These are phyloP conservation scores for Mylabris phalerata DNA, from an alignment of 1,140 invertebrate genomes.

Conservation along the genomic window DNA sequence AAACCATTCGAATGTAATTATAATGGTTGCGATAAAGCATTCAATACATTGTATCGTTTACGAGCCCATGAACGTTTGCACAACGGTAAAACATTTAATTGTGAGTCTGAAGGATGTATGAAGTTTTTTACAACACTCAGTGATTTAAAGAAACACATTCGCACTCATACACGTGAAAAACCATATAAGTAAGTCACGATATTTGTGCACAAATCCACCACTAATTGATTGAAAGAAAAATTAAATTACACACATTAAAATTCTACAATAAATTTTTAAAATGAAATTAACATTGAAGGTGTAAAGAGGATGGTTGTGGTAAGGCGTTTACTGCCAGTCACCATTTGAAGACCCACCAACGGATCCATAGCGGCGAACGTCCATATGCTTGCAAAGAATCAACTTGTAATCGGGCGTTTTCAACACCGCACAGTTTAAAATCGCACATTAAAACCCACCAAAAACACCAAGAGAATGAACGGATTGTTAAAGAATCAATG, in stretches of 20 bases:
- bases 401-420: slow-evolving; percentile 66
- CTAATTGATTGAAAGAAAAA: no score
- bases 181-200: slow-evolving; percentile 72
- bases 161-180: slow-evolving; percentile 87
- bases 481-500: no score
- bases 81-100: slow-evolving; percentile 94
- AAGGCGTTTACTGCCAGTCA: slow-evolving; percentile 91
- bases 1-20: slow-evolving; percentile 80
- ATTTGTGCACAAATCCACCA: not conserved
- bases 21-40: slow-evolving; percentile 80
- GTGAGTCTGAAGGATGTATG: slow-evolving; percentile 70
- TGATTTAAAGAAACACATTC: slow-evolving; percentile 87
- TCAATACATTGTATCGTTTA: slow-evolving; percentile 89
- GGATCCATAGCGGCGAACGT: slow-evolving; percentile 66
- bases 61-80: slow-evolving; percentile 88
- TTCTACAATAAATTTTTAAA: no score
- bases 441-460: slow-evolving; percentile 60
- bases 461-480: slow-evolving; percentile 8
- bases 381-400: slow-evolving; percentile 69
- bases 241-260: no score
- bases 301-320: slow-evolving; percentile 73
- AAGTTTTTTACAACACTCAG: slow-evolving; percentile 92
- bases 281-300: slow-evolving; percentile 48
- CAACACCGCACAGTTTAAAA: slow-evolving; percentile 73
- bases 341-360: slow-evolving; percentile 81